A percentile compares a stretch with the other conserved stretches of the same genome.
phyloP scores from a whole-genome alignment of 1,140 invertebrate genomes.

The Probaryconus sp. region DNA sequence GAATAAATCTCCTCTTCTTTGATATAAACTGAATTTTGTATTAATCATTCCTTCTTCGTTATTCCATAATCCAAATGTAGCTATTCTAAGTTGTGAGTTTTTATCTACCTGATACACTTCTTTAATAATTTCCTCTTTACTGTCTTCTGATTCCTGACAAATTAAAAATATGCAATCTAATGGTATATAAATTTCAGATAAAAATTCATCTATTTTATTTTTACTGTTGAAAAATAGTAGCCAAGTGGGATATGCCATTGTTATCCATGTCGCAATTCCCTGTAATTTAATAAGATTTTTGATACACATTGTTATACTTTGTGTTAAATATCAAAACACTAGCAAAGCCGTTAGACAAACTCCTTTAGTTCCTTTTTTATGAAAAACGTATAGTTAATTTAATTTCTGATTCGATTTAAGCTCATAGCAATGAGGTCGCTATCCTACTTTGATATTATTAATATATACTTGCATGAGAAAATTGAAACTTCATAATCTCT shows the following conservation, averaged over 20 bases:
- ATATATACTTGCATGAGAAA: conserved; percentile 66
- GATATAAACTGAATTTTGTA: conserved; percentile 65
- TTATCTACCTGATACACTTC: conserved; percentile 71
- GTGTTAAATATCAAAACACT: too few species aligned
- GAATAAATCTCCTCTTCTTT: conserved; percentile 69
- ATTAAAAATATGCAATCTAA: conserved; percentile 71
- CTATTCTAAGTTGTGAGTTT: conserved; percentile 57
- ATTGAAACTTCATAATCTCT: conserved; percentile 64
- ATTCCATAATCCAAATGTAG: conserved; percentile 66
- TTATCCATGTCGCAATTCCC: conserved; percentile 68
- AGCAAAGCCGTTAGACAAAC: too few species aligned
- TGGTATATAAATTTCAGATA: conserved; percentile 66
- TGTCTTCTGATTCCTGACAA: conserved; percentile 29
- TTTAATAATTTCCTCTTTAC: conserved; percentile 57
- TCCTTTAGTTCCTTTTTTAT: too few species aligned
- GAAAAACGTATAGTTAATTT: too few species aligned
- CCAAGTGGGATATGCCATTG: conserved; percentile 75
- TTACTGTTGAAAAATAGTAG: conserved; percentile 67
- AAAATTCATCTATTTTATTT: conserved; percentile 62
- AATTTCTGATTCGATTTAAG: too few species aligned
- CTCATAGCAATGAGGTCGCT: background rate
- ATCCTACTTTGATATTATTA: background rate
- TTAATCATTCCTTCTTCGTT: conserved; percentile 49
- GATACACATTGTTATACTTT: too few species aligned
- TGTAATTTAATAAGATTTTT: conserved; percentile 15